These are phyloP conservation scores for Drosophila kepulauana DNA, from an alignment of 1,140 invertebrate species.

Conservation along the genomic window DNA sequence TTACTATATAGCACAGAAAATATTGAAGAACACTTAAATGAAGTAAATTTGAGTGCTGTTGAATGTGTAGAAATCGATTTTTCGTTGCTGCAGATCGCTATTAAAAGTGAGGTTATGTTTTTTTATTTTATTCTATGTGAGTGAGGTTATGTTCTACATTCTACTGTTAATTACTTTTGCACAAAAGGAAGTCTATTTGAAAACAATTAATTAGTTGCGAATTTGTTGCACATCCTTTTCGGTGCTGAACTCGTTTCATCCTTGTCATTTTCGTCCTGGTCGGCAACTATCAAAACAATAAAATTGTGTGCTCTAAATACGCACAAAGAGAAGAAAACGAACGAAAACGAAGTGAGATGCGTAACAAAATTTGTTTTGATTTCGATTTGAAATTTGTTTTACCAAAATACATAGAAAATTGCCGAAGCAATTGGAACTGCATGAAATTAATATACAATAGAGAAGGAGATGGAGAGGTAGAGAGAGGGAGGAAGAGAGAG, in stretches of 20 bases:
- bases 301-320: slow-evolving; percentile 44
- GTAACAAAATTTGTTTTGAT: slow-evolving; percentile 77
- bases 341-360: slow-evolving; percentile 42
- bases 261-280: slow-evolving; percentile 25
- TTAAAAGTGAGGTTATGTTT: no score
- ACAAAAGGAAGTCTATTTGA: slow-evolving; percentile 13
- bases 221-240: not conserved
- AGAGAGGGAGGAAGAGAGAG: not conserved
- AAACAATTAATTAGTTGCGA: slow-evolving; percentile 20
- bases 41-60: no score
- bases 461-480: slow-evolving; percentile 4
- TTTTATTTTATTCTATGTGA: no score
- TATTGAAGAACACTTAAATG: no score
- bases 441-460: slow-evolving; percentile 55
- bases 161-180: not conserved
- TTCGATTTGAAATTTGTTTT: slow-evolving; percentile 70
- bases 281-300: slow-evolving; percentile 57
- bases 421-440: slow-evolving; percentile 41
- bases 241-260: not conserved
- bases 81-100: no score
- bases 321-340: slow-evolving; percentile 9
- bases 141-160: not conserved
- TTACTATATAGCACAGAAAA: no score
- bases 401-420: slow-evolving; percentile 44
- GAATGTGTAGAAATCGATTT: no score